Base-by-base conservation (phyloP, 1,140 invertebrate species). In the Mactra quadrangularis region DNA sequence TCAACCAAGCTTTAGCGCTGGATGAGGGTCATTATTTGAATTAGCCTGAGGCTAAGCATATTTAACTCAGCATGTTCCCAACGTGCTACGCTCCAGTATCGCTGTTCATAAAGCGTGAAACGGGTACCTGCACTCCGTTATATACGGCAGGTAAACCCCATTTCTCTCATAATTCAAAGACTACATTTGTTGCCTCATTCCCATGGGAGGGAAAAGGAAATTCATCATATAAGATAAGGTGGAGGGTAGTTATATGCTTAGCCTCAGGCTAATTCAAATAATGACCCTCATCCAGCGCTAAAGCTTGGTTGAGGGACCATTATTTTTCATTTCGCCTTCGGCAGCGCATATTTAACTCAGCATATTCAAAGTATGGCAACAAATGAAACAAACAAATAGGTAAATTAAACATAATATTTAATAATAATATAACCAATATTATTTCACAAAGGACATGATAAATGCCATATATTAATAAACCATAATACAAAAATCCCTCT, bases 251-350 rank as follows among this genome's bases (percentile, higher is more conserved):
- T 59, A 74, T 29, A 57, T 55, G 52, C 33, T 74, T n/a, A 45
- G 71, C 52, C 71, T 74, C 71, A 17, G 71, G 71, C 55, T n/a
- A 57, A 74, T 45, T 74, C n/a, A 50, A 74, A 59, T 74, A 74
- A 74, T 57, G 53, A 7, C 33, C 53, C 35, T 29, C 55, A 27
- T 55, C 52, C 47, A 4, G 25, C 31, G n/a, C 29, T n/a, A 7
- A 31, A 53, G 47, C 25, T 72, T 72, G 70, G 64, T 45, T 68
- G 29, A 64, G 64, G 64, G 35, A 11, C 15, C 38, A 17, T 11
- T 68, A 22, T 22, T 68, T 45, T 22, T 29, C 35, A 29, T 50
- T 45, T 15, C 22, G 38, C 64, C 38, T 47, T 25, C 19, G 35
- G 38, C 64, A 25, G n/a, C n/a, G n/a, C 22, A 29, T 47, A 68